These are phyloP conservation scores for Papilio elwesi DNA, from an alignment of 2,888 invertebrate species.

Conservation along the genomic window DNA sequence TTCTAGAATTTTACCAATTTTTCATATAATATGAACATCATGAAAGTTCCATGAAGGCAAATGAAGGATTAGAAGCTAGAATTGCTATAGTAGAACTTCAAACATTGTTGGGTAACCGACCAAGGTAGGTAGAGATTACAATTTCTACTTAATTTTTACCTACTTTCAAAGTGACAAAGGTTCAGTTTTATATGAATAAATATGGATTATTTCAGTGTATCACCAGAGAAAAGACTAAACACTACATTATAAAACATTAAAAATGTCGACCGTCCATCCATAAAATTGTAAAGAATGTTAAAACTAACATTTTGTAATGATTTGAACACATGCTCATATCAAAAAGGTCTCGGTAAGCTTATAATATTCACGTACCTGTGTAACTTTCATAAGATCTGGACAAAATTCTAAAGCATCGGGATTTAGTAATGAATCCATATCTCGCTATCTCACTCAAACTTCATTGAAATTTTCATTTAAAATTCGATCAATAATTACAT, in stretches of 20 bases:
- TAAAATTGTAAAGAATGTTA: not conserved
- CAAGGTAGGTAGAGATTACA: too few relatives aligned
- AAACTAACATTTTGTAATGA: constrained; percentile 8
- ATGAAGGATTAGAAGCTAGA: too few relatives aligned
- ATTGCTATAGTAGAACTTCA: too few relatives aligned
- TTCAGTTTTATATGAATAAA: not conserved
- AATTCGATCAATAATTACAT: not conserved
- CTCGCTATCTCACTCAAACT: constrained; percentile 36
- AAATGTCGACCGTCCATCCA: not conserved
- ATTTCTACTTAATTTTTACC: too few relatives aligned
- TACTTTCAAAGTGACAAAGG: not conserved
- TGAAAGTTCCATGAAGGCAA: too few relatives aligned
- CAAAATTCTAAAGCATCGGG: constrained; percentile 76
- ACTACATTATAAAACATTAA: not conserved
- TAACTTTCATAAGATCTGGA: constrained; percentile 62
- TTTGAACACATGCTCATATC: constrained; percentile 62
- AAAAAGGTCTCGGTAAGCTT: constrained; percentile 48
- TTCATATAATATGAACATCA: too few relatives aligned
- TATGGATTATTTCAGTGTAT: not conserved
- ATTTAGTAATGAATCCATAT: constrained; percentile 71
- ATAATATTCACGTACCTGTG: constrained; percentile 62
- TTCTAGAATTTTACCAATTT: too few relatives aligned
- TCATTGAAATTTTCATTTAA: not conserved
- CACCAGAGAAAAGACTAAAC: not conserved
- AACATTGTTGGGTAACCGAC: too few relatives aligned